phyloP scores from a whole-genome alignment of 2,888 invertebrate species.

The Pilophorus perplexus region DNA sequence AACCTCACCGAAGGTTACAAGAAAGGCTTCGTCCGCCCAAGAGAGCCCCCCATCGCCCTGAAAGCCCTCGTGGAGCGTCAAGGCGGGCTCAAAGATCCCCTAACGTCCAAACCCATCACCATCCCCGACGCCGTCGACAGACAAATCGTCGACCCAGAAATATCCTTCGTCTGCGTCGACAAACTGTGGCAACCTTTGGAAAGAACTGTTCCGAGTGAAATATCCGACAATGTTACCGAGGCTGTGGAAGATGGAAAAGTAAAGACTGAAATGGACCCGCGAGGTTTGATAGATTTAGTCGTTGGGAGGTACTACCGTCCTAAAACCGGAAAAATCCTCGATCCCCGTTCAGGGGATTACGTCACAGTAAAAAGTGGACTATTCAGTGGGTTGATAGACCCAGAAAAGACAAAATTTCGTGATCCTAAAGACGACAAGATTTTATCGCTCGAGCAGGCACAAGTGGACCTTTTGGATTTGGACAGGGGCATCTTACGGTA shows the following conservation, averaged over 20 bases:
- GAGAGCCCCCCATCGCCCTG: constrained; percentile 52
- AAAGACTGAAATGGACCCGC: constrained; percentile 64
- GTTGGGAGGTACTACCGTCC: constrained; percentile 79
- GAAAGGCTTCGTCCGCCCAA: constrained; percentile 8
- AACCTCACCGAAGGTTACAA: constrained; percentile 54
- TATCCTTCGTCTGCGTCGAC: constrained; percentile 13
- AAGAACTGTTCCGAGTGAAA: not conserved
- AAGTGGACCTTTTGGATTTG: constrained; percentile 67
- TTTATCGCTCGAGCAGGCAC: constrained; percentile 67
- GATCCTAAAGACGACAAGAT: constrained; percentile 68
- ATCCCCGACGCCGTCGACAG: constrained; percentile 74
- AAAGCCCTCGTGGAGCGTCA: constrained; percentile 21
- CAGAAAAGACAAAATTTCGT: constrained; percentile 68
- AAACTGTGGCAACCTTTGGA: not conserved
- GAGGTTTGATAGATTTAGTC: constrained; percentile 74
- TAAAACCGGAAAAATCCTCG: constrained; percentile 69
- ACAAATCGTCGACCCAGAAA: constrained; percentile 69
- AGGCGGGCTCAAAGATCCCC: constrained; percentile 49
- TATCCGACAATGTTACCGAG: constrained; percentile 55
- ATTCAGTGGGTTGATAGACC: constrained; percentile 67
- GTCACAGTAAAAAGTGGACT: constrained; percentile 59
- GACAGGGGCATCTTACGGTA: constrained; percentile 67
- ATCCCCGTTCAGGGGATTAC: constrained; percentile 72
- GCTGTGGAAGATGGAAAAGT: constrained; percentile 58
- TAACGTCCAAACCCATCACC: constrained; percentile 51